phyloP scores from a whole-genome alignment of 2,797 vertebrate species.

The Enteromius unitaeniatus region DNA sequence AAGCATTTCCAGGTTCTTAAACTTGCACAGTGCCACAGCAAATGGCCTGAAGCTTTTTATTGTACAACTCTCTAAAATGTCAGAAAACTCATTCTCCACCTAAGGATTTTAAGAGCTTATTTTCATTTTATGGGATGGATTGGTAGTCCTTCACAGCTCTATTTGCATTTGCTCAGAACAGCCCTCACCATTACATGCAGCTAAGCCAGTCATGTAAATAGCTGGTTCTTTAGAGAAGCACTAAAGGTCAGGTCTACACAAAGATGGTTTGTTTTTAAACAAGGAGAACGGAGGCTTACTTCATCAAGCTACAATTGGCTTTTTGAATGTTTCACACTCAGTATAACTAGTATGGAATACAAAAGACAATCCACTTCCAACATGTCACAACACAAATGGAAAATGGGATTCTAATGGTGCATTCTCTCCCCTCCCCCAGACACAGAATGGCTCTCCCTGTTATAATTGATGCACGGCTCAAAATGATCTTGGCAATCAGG shows the following conservation, averaged over 20 bases:
- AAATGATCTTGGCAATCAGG: conserved; percentile 89
- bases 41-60: background rate
- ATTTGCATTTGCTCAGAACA: conserved; percentile 56
- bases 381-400: conserved; percentile 82
- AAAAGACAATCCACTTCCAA: conserved; percentile 76
- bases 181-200: conserved; percentile 47
- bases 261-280: conserved; percentile 45
- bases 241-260: conserved; percentile 40
- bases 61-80: conserved; percentile 18
- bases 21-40: conserved; percentile 8
- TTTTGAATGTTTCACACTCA: conserved; percentile 73
- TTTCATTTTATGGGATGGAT: conserved; percentile 40
- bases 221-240: conserved; percentile 34
- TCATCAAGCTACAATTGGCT: conserved; percentile 69
- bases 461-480: conserved; percentile 53
- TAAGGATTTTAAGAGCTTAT: conserved; percentile 31
- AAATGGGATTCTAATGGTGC: conserved; percentile 88
- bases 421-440: conserved; percentile 24
- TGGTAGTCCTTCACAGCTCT: conserved; percentile 18
- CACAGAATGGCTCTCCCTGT: conserved; percentile 20
- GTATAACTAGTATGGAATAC: conserved; percentile 77
- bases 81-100: conserved; percentile 33
- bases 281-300: conserved; percentile 8
- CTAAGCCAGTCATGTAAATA: conserved; percentile 53
- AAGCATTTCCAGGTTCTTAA: conserved; percentile 5